phyloP scores from a whole-genome alignment of 2,797 vertebrate genomes.

The Pangasius djambal region DNA sequence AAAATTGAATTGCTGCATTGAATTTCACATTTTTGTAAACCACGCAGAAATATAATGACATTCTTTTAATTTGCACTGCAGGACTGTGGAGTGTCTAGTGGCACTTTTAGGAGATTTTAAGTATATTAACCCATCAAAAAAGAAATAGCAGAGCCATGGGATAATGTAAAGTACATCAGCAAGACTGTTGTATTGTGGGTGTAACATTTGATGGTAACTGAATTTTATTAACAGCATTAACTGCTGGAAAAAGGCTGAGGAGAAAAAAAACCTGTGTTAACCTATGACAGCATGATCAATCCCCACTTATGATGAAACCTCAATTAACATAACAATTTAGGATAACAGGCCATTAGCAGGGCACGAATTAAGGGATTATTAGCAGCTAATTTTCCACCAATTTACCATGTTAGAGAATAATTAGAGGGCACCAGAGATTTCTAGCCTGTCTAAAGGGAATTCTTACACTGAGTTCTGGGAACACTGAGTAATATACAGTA shows the following conservation, averaged over 20 bases:
- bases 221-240: conserved; percentile 59
- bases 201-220: conserved; percentile 47
- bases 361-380: conserved; percentile 62
- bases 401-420: conserved; percentile 63
- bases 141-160: conserved; percentile 25
- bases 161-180: conserved; percentile 37
- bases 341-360: conserved; percentile 63
- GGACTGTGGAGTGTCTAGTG: conserved; percentile 4
- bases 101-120: conserved; percentile 28
- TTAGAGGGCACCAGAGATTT: conserved; percentile 60
- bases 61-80: conserved; percentile 15
- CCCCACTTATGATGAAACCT: conserved; percentile 60
- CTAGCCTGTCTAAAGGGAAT: conserved; percentile 47
- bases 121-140: conserved; percentile 33
- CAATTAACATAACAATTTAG: conserved; percentile 64
- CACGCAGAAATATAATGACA: neutral
- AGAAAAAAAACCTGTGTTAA: conserved; percentile 52
- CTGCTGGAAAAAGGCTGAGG: conserved; percentile 38
- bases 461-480: conserved; percentile 49
- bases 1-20: conserved; percentile 23
- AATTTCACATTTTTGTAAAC: conserved; percentile 20
- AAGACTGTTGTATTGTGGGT: conserved; percentile 31
- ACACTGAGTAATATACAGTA: conserved; percentile 43
- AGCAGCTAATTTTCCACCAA: conserved; percentile 64
- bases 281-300: conserved; percentile 59